Conservation (phyloP, 2,888 invertebrate genomes). For the Melinaea marsaeus region DNA sequence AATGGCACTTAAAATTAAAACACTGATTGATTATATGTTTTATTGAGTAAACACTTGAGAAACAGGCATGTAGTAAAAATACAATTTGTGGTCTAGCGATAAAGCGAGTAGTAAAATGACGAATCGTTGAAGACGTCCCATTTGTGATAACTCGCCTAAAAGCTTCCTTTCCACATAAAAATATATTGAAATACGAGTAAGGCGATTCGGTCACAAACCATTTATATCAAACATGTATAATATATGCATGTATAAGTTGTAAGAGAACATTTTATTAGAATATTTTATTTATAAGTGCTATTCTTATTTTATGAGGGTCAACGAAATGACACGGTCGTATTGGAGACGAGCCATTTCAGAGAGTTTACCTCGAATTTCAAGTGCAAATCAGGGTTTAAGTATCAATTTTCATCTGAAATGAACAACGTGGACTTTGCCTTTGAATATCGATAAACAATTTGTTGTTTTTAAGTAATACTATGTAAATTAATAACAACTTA, state of each 20-base stretch:
- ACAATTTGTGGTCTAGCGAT: conserved; percentile 19
- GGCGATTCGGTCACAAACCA: conserved; percentile 13
- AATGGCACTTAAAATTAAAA: no score
- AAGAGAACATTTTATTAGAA: conserved; percentile 26
- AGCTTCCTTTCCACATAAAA: conserved; percentile 22
- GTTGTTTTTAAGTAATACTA: no score
- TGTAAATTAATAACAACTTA: no score
- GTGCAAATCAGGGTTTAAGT: conserved; percentile 10
- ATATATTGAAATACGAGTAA: background rate
- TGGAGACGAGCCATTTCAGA: conserved; percentile 22
- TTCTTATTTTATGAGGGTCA: conserved; percentile 33
- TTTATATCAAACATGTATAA: conserved; percentile 20
- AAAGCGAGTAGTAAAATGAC: conserved; percentile 21
- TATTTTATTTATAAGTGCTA: conserved; percentile 32
- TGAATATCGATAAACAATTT: no score
- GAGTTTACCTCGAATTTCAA: conserved; percentile 26
- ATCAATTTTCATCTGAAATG: background rate
- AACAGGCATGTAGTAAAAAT: no score
- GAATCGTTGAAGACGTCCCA: conserved; percentile 21
- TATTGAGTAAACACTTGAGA: no score
- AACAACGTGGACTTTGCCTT: no score
- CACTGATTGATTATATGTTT: no score
- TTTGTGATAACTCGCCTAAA: conserved; percentile 20
- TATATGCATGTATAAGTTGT: background rate
- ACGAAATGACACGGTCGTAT: conserved; percentile 28